These are phyloP conservation scores for Spinus pinus DNA, from an alignment of 2,797 vertebrate species.

Conservation along the genomic window DNA sequence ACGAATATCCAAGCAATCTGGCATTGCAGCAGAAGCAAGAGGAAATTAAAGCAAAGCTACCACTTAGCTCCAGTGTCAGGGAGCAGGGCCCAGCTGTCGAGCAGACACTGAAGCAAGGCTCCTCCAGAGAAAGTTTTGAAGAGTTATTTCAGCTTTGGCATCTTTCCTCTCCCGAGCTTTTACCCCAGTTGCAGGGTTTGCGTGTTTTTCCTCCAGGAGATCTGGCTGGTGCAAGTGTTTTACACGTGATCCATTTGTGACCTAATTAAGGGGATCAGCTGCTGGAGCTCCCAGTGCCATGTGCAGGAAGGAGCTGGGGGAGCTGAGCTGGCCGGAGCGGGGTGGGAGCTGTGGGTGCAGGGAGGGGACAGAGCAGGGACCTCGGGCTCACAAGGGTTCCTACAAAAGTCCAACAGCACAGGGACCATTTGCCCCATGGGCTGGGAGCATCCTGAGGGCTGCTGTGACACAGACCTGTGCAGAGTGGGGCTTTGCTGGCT, in stretches of 20 bases:
- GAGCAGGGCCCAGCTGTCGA: slow-evolving; percentile 27
- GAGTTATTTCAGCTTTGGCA: not conserved
- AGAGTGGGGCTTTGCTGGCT: not conserved
- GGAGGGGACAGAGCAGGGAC: not conserved
- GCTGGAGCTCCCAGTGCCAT: not conserved
- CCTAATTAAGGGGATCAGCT: slow-evolving; percentile 63
- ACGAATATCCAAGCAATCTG: slow-evolving; percentile 60
- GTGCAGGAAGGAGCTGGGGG: not conserved
- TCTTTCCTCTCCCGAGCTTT: not conserved
- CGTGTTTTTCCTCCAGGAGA: not conserved
- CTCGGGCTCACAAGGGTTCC: not conserved
- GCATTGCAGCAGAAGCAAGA: slow-evolving; percentile 44
- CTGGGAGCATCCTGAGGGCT: not conserved
- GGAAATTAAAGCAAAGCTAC: slow-evolving; percentile 57
- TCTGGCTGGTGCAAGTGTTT: not conserved
- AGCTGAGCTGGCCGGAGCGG: not conserved
- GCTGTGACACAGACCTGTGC: not conserved
- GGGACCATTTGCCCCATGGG: accelerated
- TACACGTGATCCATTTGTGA: slow-evolving; percentile 24
- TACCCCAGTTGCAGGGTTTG: not conserved
- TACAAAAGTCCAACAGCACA: not conserved
- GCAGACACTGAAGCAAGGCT: not conserved
- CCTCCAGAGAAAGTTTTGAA: not conserved
- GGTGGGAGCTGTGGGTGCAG: not conserved
- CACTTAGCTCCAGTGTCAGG: not conserved